Conservation (phyloP, 2,888 invertebrate species). For the Melanchra persicariae region DNA sequence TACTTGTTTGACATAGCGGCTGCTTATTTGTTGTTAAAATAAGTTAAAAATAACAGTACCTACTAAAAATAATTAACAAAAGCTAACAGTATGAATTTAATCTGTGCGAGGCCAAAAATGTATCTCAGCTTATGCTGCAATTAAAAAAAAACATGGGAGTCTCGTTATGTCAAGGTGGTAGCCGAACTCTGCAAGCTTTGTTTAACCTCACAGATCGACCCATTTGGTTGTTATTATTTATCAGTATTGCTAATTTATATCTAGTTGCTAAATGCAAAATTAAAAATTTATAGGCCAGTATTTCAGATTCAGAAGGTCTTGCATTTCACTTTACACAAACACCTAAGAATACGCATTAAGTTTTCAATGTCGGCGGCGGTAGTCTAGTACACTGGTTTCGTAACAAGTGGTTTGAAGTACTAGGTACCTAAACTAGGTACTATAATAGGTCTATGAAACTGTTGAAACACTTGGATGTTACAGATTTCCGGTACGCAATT, state of each 20-base stretch:
- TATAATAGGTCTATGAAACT: constrained; percentile 1
- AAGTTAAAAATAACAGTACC: too few relatives aligned
- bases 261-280: constrained; percentile 4
- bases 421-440: background rate
- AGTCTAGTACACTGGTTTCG: background rate
- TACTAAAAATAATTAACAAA: too few relatives aligned
- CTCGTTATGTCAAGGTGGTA: too few relatives aligned
- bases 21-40: too few relatives aligned
- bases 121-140: too few relatives aligned
- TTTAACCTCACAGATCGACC: too few relatives aligned
- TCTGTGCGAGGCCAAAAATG: too few relatives aligned
- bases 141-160: too few relatives aligned
- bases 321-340: background rate
- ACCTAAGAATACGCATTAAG: background rate
- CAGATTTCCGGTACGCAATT: constrained; percentile 42
- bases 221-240: too few relatives aligned
- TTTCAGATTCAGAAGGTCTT: background rate
- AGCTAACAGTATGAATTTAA: too few relatives aligned
- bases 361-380: background rate
- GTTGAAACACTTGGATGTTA: constrained; percentile 20
- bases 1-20: too few relatives aligned
- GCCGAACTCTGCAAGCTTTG: too few relatives aligned
- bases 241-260: background rate
- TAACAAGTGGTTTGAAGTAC: background rate
- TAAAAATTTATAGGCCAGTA: background rate